phyloP scores from a whole-genome alignment of 2,888 invertebrate species.

The Apodemia duryi region DNA sequence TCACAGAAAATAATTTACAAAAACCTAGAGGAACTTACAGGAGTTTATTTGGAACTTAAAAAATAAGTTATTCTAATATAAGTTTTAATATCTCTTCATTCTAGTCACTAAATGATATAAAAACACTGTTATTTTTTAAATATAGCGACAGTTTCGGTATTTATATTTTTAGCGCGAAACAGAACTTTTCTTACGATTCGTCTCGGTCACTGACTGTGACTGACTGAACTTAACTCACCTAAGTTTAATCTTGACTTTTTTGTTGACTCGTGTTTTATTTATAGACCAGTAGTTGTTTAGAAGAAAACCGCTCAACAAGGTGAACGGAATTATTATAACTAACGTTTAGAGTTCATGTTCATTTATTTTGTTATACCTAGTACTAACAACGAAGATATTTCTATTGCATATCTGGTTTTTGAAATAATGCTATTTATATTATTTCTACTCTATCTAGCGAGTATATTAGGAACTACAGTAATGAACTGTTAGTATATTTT shows the following conservation, averaged over 20 bases:
- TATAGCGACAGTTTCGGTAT: conserved; percentile 40
- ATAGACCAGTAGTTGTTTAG: background rate
- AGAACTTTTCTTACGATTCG: conserved; percentile 38
- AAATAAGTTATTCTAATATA: conserved; percentile 23
- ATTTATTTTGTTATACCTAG: background rate
- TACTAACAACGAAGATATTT: background rate
- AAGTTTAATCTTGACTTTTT: conserved; percentile 40
- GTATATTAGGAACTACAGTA: background rate
- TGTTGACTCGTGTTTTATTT: conserved; percentile 20
- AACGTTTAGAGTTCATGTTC: background rate
- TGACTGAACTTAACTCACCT: conserved; percentile 35
- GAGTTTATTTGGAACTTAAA: conserved; percentile 25
- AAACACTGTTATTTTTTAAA: conserved; percentile 40
- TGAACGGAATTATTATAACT: background rate
- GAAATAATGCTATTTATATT: background rate
- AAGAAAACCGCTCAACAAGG: background rate
- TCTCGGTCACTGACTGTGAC: conserved; percentile 47
- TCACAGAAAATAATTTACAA: conserved; percentile 40
- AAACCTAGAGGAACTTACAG: conserved; percentile 28
- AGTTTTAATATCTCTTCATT: conserved; percentile 36
- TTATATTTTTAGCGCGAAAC: conserved; percentile 48
- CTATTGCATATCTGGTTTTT: background rate
- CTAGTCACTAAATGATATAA: conserved; percentile 47
- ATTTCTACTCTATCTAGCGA: background rate
- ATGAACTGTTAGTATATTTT: background rate